Evolutionary conservation across 2,888 invertebrate genomes (phyloP).

Genomic region (Apamea monoglypha): DNA sequence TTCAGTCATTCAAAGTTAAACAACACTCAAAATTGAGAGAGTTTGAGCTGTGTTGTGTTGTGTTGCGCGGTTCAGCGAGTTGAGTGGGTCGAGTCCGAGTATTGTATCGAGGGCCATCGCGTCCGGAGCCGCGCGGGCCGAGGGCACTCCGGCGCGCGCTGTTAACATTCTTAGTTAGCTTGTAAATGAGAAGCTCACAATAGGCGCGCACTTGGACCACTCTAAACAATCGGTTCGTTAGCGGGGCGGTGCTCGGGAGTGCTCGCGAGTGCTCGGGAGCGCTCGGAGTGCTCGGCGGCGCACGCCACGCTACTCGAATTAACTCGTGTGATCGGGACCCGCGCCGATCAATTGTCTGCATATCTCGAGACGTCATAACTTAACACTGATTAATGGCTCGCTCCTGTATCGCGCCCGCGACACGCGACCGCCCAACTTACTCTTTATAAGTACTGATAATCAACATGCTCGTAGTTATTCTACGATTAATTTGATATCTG

Average conservation of each 20-base stretch:
- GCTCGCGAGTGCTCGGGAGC: not conserved
- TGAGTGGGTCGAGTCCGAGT: slow-evolving; percentile 19
- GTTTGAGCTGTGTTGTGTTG: slow-evolving; percentile 11
- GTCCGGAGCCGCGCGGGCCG: not conserved
- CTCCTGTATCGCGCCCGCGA: not conserved
- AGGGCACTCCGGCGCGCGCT: slow-evolving; percentile 13
- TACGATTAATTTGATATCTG: too few species aligned
- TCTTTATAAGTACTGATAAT: not conserved
- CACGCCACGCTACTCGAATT: slow-evolving; percentile 25
- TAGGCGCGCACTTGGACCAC: slow-evolving; percentile 34
- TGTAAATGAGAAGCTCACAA: slow-evolving; percentile 45
- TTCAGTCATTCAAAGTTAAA: slow-evolving; percentile 15
- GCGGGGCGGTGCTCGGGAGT: slow-evolving; percentile 5
- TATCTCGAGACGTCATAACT: slow-evolving; percentile 5
- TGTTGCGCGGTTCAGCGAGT: slow-evolving; percentile 17
- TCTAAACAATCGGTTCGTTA: slow-evolving; percentile 44
- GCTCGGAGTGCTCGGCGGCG: not conserved
- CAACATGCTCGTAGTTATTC: too few species aligned
- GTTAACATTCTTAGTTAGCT: slow-evolving; percentile 43
- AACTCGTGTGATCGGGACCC: slow-evolving; percentile 7
- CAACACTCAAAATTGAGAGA: slow-evolving; percentile 6
- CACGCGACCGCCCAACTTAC: too few species aligned
- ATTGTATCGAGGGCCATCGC: slow-evolving; percentile 38
- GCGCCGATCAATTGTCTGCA: slow-evolving; percentile 1
- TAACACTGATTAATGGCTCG: slow-evolving; percentile 5